Evolutionary conservation across 2,113 vertebrate species (phyloP).

Genomic region (Callopanchax toddi): DNA sequence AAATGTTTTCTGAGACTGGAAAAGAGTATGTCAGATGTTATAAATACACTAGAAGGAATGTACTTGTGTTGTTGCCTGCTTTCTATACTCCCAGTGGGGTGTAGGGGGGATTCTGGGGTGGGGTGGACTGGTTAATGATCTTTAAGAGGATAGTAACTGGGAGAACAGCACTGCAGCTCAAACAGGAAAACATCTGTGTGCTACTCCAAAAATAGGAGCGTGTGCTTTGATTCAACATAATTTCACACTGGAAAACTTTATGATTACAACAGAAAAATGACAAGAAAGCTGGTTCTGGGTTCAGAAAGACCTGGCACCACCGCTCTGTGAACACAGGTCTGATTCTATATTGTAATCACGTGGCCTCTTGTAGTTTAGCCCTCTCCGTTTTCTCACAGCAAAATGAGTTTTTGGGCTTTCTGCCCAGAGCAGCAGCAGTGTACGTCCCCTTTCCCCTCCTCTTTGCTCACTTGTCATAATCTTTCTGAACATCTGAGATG

Average conservation of each 20-base stretch:
- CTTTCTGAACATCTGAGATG: conserved; percentile 30
- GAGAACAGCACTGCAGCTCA: conserved; percentile 26
- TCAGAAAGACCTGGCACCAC: conserved; percentile 18
- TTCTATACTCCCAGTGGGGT: conserved; percentile 32
- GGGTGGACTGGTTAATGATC: conserved; percentile 27
- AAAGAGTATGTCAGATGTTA: conserved; percentile 65
- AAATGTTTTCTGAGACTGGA: conserved; percentile 61
- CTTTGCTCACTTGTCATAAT: conserved; percentile 29
- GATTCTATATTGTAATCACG: conserved; percentile 47
- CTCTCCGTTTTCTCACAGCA: conserved; percentile 27
- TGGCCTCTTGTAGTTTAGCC: conserved; percentile 19
- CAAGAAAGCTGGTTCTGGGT: conserved; percentile 1
- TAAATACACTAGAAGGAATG: conserved; percentile 68
- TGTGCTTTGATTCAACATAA: conserved; percentile 1
- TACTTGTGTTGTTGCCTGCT: conserved; percentile 52
- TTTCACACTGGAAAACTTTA: background rate
- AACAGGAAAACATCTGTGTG: conserved; percentile 57
- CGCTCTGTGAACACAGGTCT: conserved; percentile 20
- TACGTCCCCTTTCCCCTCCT: conserved; percentile 29
- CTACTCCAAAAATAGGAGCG: conserved; percentile 8
- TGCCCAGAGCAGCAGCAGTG: conserved; percentile 45
- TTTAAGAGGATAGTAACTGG: conserved; percentile 33
- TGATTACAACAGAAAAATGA: background rate
- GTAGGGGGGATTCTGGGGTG: conserved; percentile 23
- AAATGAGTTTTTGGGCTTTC: conserved; percentile 45